phyloP scores from a whole-genome alignment of 2,797 vertebrate species.

The Lepilemur septentrionalis region DNA sequence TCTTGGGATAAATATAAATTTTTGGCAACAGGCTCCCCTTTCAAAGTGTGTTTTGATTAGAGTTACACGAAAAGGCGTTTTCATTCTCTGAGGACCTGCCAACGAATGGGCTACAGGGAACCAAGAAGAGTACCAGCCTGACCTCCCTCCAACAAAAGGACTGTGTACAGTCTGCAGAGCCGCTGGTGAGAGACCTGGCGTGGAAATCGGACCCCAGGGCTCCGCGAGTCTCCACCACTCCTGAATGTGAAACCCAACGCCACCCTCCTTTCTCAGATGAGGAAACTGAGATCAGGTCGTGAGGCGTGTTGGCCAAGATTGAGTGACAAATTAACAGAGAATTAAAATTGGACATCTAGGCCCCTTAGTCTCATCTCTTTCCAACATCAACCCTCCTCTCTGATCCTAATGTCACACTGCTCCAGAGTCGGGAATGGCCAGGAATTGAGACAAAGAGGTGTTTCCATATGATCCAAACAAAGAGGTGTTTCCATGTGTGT shows the following conservation, averaged over 20 bases:
- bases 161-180: not conserved
- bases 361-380: not conserved
- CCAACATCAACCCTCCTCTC: not conserved
- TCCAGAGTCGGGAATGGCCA: not conserved
- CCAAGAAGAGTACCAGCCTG: not conserved
- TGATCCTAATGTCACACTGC: not conserved
- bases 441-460: not conserved
- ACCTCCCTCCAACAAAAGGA: not conserved
- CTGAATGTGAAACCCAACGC: not conserved
- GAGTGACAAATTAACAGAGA: not conserved
- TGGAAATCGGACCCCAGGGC: not conserved
- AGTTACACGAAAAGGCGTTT: slow-evolving; percentile 63
- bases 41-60: slow-evolving; percentile 73
- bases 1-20: slow-evolving; percentile 76
- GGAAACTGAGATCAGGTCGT: not conserved
- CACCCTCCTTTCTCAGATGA: not conserved
- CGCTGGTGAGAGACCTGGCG: fast-evolving
- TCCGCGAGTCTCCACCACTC: not conserved
- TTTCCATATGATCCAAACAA: not conserved
- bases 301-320: not conserved
- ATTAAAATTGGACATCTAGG: not conserved
- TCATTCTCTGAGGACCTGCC: slow-evolving; percentile 67
- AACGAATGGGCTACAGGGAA: slow-evolving; percentile 34
- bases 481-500: too few relatives aligned
- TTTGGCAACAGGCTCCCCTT: slow-evolving; percentile 59